Percentiles rank a stretch among this genome's conserved stretches.
These are phyloP conservation scores for Macaca nemestrina DNA, from an alignment of 2,113 vertebrate genomes.

Conservation along the genomic window DNA sequence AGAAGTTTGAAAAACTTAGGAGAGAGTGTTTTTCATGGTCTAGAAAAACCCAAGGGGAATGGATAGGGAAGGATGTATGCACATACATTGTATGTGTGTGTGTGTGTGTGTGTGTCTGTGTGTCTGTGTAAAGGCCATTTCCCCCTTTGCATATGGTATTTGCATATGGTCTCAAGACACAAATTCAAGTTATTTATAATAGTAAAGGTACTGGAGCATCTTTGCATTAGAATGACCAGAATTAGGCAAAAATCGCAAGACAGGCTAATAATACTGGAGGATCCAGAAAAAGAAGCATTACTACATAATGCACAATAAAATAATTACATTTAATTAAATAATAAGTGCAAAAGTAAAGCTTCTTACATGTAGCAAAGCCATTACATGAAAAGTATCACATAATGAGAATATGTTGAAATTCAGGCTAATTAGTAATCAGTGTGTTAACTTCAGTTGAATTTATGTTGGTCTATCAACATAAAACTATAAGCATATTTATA, in stretches of 20 bases:
- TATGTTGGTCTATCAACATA: conserved; percentile 31
- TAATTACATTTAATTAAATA: conserved; percentile 53
- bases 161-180: background rate
- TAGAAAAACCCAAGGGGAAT: background rate
- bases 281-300: background rate
- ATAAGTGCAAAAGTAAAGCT: conserved; percentile 23
- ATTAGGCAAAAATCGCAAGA: background rate
- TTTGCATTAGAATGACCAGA: conserved; percentile 7
- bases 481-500: conserved; percentile 52
- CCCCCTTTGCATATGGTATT: background rate
- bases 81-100: too few species aligned
- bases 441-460: conserved; percentile 44
- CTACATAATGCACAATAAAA: conserved; percentile 39
- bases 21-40: conserved; percentile 11
- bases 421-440: conserved; percentile 62
- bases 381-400: conserved; percentile 22
- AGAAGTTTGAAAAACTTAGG: conserved; percentile 26
- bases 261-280: background rate
- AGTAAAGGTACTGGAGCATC: background rate
- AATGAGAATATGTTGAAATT: conserved; percentile 53
- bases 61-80: background rate
- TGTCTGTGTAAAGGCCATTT: background rate
- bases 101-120: background rate
- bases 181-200: background rate
- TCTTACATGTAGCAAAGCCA: conserved; percentile 44